Base-by-base conservation (phyloP, 2,888 invertebrate species). In the Pseudococcus viburni region DNA sequence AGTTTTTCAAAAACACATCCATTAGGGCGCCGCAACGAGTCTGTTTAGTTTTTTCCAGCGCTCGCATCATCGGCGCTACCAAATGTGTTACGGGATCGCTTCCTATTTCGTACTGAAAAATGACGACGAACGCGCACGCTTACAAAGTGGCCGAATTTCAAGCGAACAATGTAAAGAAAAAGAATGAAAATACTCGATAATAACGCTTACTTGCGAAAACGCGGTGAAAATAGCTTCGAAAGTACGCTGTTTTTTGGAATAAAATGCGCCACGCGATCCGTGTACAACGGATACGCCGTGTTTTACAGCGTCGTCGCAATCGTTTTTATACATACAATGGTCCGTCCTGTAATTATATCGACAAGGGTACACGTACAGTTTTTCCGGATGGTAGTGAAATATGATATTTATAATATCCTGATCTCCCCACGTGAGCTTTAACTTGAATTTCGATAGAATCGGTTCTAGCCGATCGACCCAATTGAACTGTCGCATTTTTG, bases 341-440 rank as follows among this genome's bases (percentile, higher is more conserved):
- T 99, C 98, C 0, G 98, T 95, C 85, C 98, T 94, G 92, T 96
- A 98, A 92, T 99, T 99, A 92, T 95, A 97, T 89, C 96, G 94
- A 91, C 98, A 99, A 0, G 96, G 94, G 91, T 96, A 94, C 89
- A 96, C 93, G 90, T 94, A 94, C 88, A 98, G 68, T 90, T 90
- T 91, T 94, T 94, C 94, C 90, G 96, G 95, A 93, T 96, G 95
- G 91, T 94, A 95, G 92, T 96, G 95, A 91, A 97, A 97, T 91
- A 96, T 95, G 91, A 97, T 96, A 91, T 97, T 98, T 90, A 97
- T 96, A 90, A 97, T 95, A 93, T 98, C 98, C 93, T 99, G 98
- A 92, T 99, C 99, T n/a, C 98, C 98, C 97, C 97, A 99, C 0
- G 97, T 97, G 89, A 98, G 96, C 91, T 96, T 94, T 17, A 95